These are phyloP conservation scores for Cremastobaeus sp. DNA, from an alignment of 2,888 invertebrate genomes.

Conservation along the genomic window DNA sequence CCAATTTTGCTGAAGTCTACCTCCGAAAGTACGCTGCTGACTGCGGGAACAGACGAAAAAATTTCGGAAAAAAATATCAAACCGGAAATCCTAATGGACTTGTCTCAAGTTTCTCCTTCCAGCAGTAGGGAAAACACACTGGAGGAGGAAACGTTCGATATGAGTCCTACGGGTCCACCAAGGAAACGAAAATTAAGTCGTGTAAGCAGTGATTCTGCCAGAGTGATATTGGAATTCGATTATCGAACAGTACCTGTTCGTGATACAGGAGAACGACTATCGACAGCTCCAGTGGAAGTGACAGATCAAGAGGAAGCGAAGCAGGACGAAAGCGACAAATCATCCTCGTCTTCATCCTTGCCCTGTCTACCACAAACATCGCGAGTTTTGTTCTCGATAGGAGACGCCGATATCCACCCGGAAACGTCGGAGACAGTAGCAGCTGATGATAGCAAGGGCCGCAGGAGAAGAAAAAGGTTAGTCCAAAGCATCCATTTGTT, in stretches of 20 bases:
- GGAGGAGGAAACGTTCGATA: conserved; percentile 76
- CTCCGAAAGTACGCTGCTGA: conserved; percentile 67
- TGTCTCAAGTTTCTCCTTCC: conserved; percentile 76
- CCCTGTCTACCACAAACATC: conserved; percentile 16
- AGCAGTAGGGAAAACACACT: conserved; percentile 75
- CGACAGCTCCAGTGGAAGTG: conserved; percentile 1
- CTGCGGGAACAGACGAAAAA: conserved; percentile 63
- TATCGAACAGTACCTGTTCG: neutral
- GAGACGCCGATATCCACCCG: conserved; percentile 21
- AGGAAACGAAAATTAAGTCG: conserved; percentile 69
- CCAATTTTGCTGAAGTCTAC: conserved; percentile 65
- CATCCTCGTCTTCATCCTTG: conserved; percentile 24
- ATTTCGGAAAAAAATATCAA: conserved; percentile 77
- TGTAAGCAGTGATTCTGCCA: conserved; percentile 61
- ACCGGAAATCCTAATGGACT: conserved; percentile 77
- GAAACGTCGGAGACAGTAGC: neutral
- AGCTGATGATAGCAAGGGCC: neutral
- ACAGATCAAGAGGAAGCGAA: conserved; percentile 6
- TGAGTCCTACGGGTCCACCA: conserved; percentile 69
- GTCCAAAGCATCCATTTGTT: too few relatives aligned
- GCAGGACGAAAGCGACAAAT: conserved; percentile 27
- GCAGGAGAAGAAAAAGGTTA: conserved; percentile 43
- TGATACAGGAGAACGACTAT: conserved; percentile 10
- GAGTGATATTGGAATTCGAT: conserved; percentile 37
- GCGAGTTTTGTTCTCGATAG: conserved; percentile 40